These are phyloP conservation scores for Ailuropoda melanoleuca DNA, from an alignment of 2,113 vertebrate species.

Conservation along the genomic window DNA sequence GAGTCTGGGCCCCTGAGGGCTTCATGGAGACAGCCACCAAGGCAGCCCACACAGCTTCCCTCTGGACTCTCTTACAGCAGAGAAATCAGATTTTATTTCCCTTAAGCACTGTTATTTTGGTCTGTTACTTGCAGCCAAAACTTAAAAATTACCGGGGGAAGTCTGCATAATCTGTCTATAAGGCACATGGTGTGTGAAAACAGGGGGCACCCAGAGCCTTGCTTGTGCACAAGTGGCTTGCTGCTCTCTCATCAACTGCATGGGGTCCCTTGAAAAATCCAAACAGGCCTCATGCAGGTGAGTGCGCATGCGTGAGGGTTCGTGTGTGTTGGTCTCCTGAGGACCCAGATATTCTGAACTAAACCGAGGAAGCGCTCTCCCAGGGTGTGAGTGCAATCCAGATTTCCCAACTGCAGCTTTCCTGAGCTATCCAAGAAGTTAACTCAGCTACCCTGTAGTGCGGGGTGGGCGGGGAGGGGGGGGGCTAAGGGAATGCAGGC, in stretches of 20 bases:
- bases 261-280: background rate
- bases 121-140: background rate
- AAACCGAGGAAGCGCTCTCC: background rate
- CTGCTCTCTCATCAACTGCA: background rate
- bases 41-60: too few relatives aligned
- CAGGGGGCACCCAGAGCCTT: background rate
- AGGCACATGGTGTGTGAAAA: background rate
- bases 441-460: background rate
- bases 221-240: background rate
- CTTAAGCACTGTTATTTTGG: background rate
- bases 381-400: background rate
- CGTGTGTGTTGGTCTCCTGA: background rate
- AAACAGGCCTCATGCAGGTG: background rate
- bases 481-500: background rate
- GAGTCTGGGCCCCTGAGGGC: background rate
- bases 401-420: background rate
- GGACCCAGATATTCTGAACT: background rate
- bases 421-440: background rate
- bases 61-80: background rate
- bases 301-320: background rate
- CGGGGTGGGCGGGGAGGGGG: accelerated
- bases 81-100: background rate
- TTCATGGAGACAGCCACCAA: background rate
- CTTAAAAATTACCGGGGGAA: background rate
- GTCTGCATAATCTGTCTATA: background rate